Evolutionary conservation across 2,797 vertebrate genomes (phyloP).

Genomic region (Phataginus tricuspis): DNA sequence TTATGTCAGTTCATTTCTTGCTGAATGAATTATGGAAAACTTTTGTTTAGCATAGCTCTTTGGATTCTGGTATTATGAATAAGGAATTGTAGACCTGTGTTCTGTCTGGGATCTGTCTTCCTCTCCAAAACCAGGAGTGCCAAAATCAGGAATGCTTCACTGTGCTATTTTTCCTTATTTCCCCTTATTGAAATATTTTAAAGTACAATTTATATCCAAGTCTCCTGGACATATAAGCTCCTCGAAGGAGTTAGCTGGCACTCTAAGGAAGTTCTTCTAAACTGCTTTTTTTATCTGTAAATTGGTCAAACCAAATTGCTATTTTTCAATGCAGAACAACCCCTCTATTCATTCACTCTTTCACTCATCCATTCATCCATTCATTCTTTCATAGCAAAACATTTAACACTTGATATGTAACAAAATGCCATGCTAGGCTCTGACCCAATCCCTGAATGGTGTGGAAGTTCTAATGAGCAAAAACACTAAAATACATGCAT

Average conservation of each 20-base stretch:
- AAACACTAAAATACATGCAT: neutral
- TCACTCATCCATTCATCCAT: neutral
- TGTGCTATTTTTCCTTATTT: conserved; percentile 7
- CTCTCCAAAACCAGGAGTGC: neutral
- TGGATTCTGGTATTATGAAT: neutral
- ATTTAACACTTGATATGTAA: neutral
- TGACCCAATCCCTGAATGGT: neutral
- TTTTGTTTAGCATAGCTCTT: neutral
- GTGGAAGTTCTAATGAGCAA: neutral
- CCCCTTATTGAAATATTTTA: conserved; percentile 10
- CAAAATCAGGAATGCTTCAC: neutral
- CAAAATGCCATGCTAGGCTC: neutral
- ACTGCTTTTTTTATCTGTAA: conserved; percentile 26
- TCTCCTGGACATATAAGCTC: neutral
- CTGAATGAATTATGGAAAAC: neutral
- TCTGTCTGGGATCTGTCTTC: neutral
- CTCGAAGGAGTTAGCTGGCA: neutral
- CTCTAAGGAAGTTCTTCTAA: conserved; percentile 50
- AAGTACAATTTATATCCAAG: conserved; percentile 41
- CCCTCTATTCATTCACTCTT: neutral
- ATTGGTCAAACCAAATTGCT: neutral
- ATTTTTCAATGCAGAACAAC: neutral
- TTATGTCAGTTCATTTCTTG: neutral
- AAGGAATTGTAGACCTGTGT: neutral
- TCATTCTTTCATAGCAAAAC: neutral